Evolutionary conservation across 2,888 invertebrate species (phyloP), one percentile per base, ranked within the genome.

Genomic region (Zonitis immaculata): DNA sequence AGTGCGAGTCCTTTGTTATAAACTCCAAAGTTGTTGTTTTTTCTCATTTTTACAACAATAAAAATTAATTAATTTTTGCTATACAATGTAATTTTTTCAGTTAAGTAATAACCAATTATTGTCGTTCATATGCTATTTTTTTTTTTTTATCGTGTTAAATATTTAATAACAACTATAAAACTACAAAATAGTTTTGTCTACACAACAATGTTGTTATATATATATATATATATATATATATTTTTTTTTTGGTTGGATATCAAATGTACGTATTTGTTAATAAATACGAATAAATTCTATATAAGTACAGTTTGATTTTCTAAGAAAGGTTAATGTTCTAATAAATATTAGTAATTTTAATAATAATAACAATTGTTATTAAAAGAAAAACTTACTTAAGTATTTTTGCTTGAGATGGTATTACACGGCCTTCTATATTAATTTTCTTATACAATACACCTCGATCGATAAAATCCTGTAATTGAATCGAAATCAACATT

Each of bases 401-500:
- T 47, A 78, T 71, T 35, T 73, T 68, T 3, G 70, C 60, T 50
- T 66, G 58, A 8, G 69, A 64, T 8, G 83, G 83, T n/a, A 82
- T 63, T 25, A 69, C 69, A 47, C 78, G 77, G 1, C 82, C 76
- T 1, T 82, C 82, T 20, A 80, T 77, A 61, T 73, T 74, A 39
- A 84, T 77, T 69, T 83, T 83, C 56, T 72, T 68, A 68, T 82
- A 76, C 26, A 66, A 63, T 7, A 80, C 60, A 6, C 78, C 78
- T 42, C 66, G 69, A 8, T 66, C 59, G 7, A 62, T 63, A 58
- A 81, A 76, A 27, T 77, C 78, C 79, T 79, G 68, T 32, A 74
- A 75, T 35, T 7, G 1, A 35, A 16, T n/a, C n/a, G n/a, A n/a
- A n/a, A n/a, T n/a, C n/a, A n/a, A n/a, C n/a, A n/a, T n/a, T n/a